phyloP scores from a whole-genome alignment of 30 jellyfish, hydroid and myxozoan genomes.

The Aurelia coerulea region DNA sequence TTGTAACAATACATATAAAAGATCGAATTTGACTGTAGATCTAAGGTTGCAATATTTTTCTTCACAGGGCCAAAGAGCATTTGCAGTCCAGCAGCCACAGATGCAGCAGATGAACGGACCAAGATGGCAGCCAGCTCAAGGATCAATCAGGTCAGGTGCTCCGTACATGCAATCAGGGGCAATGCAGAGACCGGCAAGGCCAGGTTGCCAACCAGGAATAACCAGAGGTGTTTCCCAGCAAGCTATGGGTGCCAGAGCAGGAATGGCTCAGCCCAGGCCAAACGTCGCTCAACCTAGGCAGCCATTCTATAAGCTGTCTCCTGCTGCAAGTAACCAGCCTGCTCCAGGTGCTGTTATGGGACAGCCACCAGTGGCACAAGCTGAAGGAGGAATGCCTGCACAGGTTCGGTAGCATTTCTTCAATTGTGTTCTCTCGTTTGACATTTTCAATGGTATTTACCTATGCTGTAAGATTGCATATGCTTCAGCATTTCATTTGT shows the following conservation, averaged over 20 bases:
- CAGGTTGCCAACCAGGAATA: conserved; percentile 40
- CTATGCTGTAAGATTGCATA: no score
- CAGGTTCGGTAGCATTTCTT: background rate
- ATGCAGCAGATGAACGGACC: conserved; percentile 60
- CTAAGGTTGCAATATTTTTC: background rate
- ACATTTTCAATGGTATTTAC: no score
- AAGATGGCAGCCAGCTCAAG: conserved; percentile 62
- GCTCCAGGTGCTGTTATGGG: conserved; percentile 64
- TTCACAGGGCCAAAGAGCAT: conserved; percentile 37
- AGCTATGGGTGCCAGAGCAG: conserved; percentile 48
- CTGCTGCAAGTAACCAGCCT: conserved; percentile 75
- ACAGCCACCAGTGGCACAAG: conserved; percentile 63
- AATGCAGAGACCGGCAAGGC: conserved; percentile 53
- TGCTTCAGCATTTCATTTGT: no score
- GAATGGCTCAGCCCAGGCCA: conserved; percentile 65
- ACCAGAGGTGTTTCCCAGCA: conserved; percentile 60
- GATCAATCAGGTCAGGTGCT: conserved; percentile 44
- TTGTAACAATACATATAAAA: no score
- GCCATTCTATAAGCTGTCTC: conserved; percentile 62
- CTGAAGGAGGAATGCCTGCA: conserved; percentile 33
- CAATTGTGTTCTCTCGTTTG: no score
- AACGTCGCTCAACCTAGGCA: conserved; percentile 71
- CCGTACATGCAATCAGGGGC: conserved; percentile 44
- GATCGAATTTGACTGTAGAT: no score
- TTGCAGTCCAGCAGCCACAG: conserved; percentile 80